Evolutionary conservation across 2,888 invertebrate species (phyloP), one percentile per base, ranked within the genome.

Genomic region (Unio pictorum): DNA sequence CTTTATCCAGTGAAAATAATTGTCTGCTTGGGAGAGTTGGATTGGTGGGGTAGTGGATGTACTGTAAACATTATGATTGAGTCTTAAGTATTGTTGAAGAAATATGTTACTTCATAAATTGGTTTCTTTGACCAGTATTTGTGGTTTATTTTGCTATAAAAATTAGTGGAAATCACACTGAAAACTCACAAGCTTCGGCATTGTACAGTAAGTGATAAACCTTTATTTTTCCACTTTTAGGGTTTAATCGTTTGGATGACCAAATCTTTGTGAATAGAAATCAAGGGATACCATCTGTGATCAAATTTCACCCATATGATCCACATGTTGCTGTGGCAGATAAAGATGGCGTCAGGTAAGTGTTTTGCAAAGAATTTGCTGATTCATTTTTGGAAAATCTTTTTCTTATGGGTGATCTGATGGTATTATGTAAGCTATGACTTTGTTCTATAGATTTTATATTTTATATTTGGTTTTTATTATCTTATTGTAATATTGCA

Each of bases 261-360:
- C 95, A 95, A 91, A 93, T 94, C 73, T 96, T 96, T 92, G 93
- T 94, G 86, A 93, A 95, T 71, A 94, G 95, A 87, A 95, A 95
- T 81, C 93, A 94, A 73, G 93, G 94, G 81, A 93, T 94, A 71
- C 95, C 97, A 23, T 92, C 94, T 78, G 93, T 95, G 55, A 92
- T 97, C 58, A 93, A 93, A 81, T 95, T 98, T 90, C 95, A 97
- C 91, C 97, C 97, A 0, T 97, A 95, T 90, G 96, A 97, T 88
- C 94, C 95, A 79, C 95, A 96, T 89, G 92, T 96, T 72, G 95
- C 95, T 56, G 95, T 96, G 65, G 95, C 96, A 59, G 95, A 95
- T 86, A 94, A 94, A 88, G 95, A 96, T 88, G 94, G 93, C 88
- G 95, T 95, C 86, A 94, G 94, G 94, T 94, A 76, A 77, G 79